Evolutionary conservation across 1,140 invertebrate species (phyloP), one percentile per base, ranked within the genome.

Genomic region (Eulimnadia texana): DNA sequence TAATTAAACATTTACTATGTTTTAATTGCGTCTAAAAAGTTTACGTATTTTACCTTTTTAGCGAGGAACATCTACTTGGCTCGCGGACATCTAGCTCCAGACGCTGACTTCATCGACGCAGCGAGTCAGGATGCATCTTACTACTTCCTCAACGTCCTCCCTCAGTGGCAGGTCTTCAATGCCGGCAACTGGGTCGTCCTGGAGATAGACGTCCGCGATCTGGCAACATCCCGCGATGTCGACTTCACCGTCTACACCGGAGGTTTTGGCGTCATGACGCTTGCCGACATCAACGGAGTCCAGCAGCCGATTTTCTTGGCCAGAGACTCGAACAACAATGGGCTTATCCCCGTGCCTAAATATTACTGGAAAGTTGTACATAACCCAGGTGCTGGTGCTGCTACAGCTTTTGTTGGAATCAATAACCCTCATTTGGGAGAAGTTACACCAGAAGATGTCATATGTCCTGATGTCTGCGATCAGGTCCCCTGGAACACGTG

Each of bases 81-180:
- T 0, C 74, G 80, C 42, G 83, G 83, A 23, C 84, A 86, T 66
- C 71, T 85, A 16, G 73, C 79, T 0, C 82, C 84, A 24, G 83
- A 83, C 67, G 78, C 75, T 29, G 83, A 86, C 67, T 81, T 79
- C 53, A 72, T 83, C 1, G 82, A 77, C 63, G 81, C 76, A 0
- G 70, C 76, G 13, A 78, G 80, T 55, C 82, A 85, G 67, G 74
- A 78, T 1, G 72, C 80, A n/a, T 81, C 81, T 3, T 84, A 82
- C 70, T 78, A 78, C 65, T 84, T 80, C 67, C 76, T 81, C 10
- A 85, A 84, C 67, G 76, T 73, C 2, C 80, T 77, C 3, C 81
- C 81, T 1, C 81, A 81, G 55, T 84, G 82, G 82, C 80, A 83
- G 62, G 75, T 73, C 3, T 79, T 84, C 63, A 83, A 83, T 64